These are phyloP conservation scores for Uropsilus gracilis DNA, from an alignment of 2,113 vertebrate genomes.

Conservation along the genomic window DNA sequence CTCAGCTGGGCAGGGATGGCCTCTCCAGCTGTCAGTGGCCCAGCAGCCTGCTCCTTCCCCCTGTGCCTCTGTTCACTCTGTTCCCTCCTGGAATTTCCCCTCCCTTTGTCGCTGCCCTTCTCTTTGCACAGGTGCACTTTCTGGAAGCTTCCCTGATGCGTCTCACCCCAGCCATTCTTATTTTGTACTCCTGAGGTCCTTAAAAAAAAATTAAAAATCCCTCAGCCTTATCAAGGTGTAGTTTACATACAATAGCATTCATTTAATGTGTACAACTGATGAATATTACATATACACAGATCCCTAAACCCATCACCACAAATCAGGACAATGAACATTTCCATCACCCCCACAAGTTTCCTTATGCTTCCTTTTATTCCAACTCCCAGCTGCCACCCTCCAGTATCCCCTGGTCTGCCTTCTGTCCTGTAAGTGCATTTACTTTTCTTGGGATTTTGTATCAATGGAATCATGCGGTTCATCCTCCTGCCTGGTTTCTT, in stretches of 20 bases:
- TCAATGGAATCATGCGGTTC: not conserved
- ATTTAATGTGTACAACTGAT: not conserved
- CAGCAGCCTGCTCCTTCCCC: fast-evolving
- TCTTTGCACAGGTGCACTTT: not conserved
- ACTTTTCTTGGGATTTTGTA: not conserved
- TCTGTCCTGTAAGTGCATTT: no score
- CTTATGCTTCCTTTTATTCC: not conserved
- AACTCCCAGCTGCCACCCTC: not conserved
- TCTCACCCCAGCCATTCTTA: not conserved
- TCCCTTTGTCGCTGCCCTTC: not conserved
- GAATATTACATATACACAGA: not conserved
- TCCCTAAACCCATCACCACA: not conserved
- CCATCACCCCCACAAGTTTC: not conserved
- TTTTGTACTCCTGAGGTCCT: not conserved
- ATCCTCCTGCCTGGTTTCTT: not conserved
- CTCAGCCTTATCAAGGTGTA: not conserved
- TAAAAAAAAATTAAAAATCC: not conserved
- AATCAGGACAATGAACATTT: not conserved
- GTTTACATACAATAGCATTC: not conserved
- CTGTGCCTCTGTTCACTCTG: no score
- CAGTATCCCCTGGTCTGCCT: not conserved
- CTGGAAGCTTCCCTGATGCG: not conserved
- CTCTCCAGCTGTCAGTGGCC: not conserved
- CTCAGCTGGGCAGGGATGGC: not conserved
- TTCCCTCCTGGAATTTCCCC: not conserved